Percentiles rank a stretch among this genome's conserved stretches.
Conservation (phyloP, 2,797 vertebrate species). For the Hypotaenidia okinawae region DNA sequence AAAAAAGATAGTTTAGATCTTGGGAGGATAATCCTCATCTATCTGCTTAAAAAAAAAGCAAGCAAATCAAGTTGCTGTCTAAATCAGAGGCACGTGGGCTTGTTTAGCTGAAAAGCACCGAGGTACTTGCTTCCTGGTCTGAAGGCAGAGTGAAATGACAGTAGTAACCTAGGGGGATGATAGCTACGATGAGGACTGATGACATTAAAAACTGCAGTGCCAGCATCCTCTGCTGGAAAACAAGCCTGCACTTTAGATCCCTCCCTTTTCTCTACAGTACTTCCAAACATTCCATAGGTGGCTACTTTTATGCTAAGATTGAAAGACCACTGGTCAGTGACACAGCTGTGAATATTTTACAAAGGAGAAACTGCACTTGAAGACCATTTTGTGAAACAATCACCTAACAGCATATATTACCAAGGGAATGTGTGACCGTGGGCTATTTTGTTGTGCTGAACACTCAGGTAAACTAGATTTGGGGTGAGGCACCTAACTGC, state of each 20-base stretch:
- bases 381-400: not conserved
- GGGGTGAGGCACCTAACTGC: not conserved
- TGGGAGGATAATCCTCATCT: not conserved
- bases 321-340: not conserved
- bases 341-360: not conserved
- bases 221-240: not conserved
- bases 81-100: not conserved
- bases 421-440: not conserved
- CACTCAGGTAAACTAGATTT: not conserved
- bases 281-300: not conserved
- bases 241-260: not conserved
- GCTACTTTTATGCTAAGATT: not conserved
- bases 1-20: not conserved
- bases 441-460: not conserved
- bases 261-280: not conserved
- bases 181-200: not conserved
- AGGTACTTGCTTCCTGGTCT: not conserved
- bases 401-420: not conserved
- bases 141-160: not conserved
- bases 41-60: not conserved
- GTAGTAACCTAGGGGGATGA: not conserved
- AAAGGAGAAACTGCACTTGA: not conserved
- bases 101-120: not conserved
- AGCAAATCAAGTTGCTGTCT: conserved; percentile 3
- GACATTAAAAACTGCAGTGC: not conserved